Evolutionary conservation across 2,888 invertebrate species (phyloP), one percentile per base, ranked within the genome.

Genomic region (Carpatolechia fugitivella): DNA sequence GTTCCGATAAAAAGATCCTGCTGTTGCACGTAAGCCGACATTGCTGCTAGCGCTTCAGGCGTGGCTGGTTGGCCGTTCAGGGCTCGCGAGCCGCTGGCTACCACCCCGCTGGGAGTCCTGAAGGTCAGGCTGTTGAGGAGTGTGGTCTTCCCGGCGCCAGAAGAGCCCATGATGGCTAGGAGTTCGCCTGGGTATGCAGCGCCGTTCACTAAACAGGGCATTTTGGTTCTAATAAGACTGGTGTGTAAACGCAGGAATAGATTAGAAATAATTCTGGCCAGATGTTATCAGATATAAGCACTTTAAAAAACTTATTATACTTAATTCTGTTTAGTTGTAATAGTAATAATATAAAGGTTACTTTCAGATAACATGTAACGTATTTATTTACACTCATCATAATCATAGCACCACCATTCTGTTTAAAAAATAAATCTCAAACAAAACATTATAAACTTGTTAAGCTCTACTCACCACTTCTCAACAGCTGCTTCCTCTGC

Each of bases 121-220:
- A 95, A 96, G 5, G 97, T 97, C 60, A 99, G 80, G 0, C 97
- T 93, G 81, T 99, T 98, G 56, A 99, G 88, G 2, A 99, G 92
- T 0, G 98, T 98, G 0, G 98, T 98, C 88, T 99, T 99, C 1
- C 98, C 98, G 0, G 98, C 97, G 0, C 98, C 98, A 29, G 96
- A 96, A 0, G 96, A 95, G 0, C 97, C 97, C 93, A 98, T 94
- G 47, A 97, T 94, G 1, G 97, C 97, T 46, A 97, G 85, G 29
- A 97, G 82, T 75, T 97, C 97, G 0, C 97, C 97, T 0, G 97
- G 96, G 74, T 94, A 93, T 0, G 97, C 97, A 1, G 95, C 92
- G 0, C 97, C 97, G 63, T 92, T 94, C 6, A 96, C 96, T 97
- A 16, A 14, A 55, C 55, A 54, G 44, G 33, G 31, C 31, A 13